Conservation (phyloP, 2,797 vertebrate species). For the Pogonophryne albipinna region DNA sequence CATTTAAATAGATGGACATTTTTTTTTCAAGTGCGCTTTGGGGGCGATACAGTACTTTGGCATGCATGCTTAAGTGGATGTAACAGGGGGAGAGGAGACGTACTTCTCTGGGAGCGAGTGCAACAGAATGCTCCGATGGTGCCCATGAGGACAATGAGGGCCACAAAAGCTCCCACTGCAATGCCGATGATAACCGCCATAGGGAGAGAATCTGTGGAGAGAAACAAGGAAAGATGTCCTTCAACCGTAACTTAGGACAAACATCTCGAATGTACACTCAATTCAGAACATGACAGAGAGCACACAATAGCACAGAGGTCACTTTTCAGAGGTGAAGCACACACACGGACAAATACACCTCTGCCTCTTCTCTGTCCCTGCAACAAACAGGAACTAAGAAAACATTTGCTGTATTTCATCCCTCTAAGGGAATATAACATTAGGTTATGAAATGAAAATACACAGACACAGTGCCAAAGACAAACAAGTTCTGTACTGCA, state of each 20-base stretch:
- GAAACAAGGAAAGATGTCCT: conserved; percentile 54
- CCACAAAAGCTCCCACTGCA: conserved; percentile 96
- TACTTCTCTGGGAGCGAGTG: conserved; percentile 98
- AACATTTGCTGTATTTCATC: conserved; percentile 7
- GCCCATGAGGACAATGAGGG: conserved; percentile 96
- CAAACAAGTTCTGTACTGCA: not conserved
- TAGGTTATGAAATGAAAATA: conserved; percentile 29
- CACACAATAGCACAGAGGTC: conserved; percentile 5
- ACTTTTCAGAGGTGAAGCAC: conserved; percentile 6
- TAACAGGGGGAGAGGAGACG: conserved; percentile 58
- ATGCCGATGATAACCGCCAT: conserved; percentile 98
- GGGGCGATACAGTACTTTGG: conserved; percentile 33
- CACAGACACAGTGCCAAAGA: conserved; percentile 2
- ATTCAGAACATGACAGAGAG: not conserved
- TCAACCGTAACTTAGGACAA: conserved; percentile 49
- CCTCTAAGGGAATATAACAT: conserved; percentile 31
- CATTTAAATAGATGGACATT: conserved; percentile 62
- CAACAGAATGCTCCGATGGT: conserved; percentile 99
- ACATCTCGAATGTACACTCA: conserved; percentile 21
- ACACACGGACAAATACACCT: not conserved
- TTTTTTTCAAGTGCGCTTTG: conserved; percentile 50
- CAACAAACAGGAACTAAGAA: conserved; percentile 14
- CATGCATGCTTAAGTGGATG: conserved; percentile 60
- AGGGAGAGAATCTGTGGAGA: conserved; percentile 92
- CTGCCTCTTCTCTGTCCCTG: conserved; percentile 20